Evolutionary conservation across 1,140 invertebrate species (phyloP).

Genomic region (Drosophila nasuta): DNA sequence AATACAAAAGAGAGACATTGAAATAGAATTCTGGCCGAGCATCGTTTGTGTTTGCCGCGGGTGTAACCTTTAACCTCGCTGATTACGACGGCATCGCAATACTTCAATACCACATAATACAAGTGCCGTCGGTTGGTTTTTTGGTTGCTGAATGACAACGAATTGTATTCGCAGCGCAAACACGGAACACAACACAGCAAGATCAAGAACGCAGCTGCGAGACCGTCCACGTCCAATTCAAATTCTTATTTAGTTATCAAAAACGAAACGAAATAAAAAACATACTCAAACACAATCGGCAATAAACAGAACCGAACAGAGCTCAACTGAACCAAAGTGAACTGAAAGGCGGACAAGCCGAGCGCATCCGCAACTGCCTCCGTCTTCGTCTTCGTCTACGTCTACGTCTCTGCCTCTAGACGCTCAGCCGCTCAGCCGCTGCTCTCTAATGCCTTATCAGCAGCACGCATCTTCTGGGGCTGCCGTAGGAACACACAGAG

Average conservation of each 20-base stretch:
- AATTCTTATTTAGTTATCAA: slow-evolving; percentile 54
- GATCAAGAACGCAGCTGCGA: slow-evolving; percentile 18
- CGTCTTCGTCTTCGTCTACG: too few relatives aligned
- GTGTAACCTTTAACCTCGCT: slow-evolving; percentile 50
- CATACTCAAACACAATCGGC: slow-evolving; percentile 25
- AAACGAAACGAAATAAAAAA: neutral
- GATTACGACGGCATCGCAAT: slow-evolving; percentile 34
- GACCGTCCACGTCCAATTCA: slow-evolving; percentile 30
- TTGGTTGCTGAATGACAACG: neutral
- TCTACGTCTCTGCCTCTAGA: too few relatives aligned
- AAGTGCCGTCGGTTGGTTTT: too few relatives aligned
- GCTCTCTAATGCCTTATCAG: slow-evolving; percentile 71
- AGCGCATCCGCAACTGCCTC: slow-evolving; percentile 45
- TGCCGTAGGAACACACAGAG: slow-evolving; percentile 53
- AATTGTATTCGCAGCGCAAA: slow-evolving; percentile 19
- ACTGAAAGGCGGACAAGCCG: slow-evolving; percentile 15
- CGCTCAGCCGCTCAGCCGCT: too few relatives aligned
- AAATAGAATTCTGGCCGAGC: slow-evolving; percentile 16
- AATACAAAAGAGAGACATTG: slow-evolving; percentile 8
- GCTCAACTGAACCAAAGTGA: neutral
- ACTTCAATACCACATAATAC: neutral
- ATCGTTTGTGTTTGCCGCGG: slow-evolving; percentile 45
- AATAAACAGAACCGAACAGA: slow-evolving; percentile 20
- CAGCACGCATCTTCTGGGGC: slow-evolving; percentile 53
- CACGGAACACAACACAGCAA: neutral